Evolutionary conservation across 2,797 vertebrate species (phyloP).

Genomic region (Catamblyrhynchus diadema): DNA sequence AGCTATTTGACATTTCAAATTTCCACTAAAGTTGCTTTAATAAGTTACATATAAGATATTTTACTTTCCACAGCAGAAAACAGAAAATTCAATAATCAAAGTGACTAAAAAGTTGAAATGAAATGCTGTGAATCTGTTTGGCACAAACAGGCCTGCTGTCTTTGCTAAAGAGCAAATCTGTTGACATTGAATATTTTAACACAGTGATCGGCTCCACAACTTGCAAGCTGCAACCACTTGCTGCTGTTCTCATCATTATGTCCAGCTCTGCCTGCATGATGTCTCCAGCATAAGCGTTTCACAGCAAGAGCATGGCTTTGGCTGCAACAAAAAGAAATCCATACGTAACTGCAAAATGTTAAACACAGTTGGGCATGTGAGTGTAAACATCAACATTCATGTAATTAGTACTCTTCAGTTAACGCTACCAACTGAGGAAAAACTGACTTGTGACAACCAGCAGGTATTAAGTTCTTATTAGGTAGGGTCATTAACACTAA

Average conservation of each 20-base stretch:
- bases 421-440: constrained; percentile 35
- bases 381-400: constrained; percentile 32
- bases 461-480: constrained; percentile 52
- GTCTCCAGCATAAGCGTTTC: constrained; percentile 90
- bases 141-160: not conserved
- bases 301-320: constrained; percentile 89
- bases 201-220: constrained; percentile 87
- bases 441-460: constrained; percentile 54
- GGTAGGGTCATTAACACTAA: constrained; percentile 47
- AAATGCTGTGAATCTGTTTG: not conserved
- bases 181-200: constrained; percentile 93
- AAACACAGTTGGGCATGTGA: constrained; percentile 43
- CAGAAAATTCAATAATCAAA: not conserved
- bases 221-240: constrained; percentile 89
- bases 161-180: constrained; percentile 77
- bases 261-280: constrained; percentile 71
- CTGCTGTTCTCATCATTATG: constrained; percentile 67
- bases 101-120: not conserved
- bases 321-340: constrained; percentile 74
- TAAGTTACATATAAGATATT: constrained; percentile 8
- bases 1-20: not conserved
- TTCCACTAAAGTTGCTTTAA: constrained; percentile 2
- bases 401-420: constrained; percentile 54
- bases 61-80: not conserved
- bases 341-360: constrained; percentile 54